Conservation (phyloP, 2,113 vertebrate species). For the Pluvianellus socialis region DNA sequence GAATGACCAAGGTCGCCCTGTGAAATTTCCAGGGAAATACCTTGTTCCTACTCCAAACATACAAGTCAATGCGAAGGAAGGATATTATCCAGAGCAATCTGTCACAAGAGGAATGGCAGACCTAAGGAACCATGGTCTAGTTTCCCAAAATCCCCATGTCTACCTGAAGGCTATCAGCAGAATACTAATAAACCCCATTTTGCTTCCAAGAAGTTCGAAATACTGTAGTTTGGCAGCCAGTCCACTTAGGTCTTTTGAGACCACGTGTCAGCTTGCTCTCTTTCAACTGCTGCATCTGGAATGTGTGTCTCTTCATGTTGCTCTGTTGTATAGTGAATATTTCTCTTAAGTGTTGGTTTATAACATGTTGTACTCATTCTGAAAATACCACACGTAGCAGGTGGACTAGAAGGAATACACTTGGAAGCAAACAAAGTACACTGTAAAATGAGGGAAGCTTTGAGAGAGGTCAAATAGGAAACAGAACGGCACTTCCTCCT, state of each 20-base stretch:
- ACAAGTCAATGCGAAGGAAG: not conserved
- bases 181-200: not conserved
- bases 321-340: not conserved
- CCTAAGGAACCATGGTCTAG: not conserved
- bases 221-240: not conserved
- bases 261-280: not conserved
- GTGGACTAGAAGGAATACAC: not conserved
- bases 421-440: not conserved
- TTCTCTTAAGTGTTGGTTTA: not conserved
- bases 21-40: not conserved
- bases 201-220: not conserved
- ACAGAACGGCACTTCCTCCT: not conserved
- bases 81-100: not conserved
- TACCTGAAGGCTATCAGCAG: not conserved
- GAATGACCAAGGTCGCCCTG: not conserved
- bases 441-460: not conserved
- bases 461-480: not conserved
- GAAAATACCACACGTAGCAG: not conserved
- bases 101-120: not conserved
- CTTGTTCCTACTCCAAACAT: not conserved
- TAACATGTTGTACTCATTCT: not conserved
- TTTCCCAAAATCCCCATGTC: not conserved
- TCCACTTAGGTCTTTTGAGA: not conserved
- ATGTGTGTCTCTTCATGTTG: not conserved
- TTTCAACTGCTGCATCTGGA: not conserved